Evolutionary conservation across 2,797 vertebrate species (phyloP).

Genomic region (Spea hammondii): DNA sequence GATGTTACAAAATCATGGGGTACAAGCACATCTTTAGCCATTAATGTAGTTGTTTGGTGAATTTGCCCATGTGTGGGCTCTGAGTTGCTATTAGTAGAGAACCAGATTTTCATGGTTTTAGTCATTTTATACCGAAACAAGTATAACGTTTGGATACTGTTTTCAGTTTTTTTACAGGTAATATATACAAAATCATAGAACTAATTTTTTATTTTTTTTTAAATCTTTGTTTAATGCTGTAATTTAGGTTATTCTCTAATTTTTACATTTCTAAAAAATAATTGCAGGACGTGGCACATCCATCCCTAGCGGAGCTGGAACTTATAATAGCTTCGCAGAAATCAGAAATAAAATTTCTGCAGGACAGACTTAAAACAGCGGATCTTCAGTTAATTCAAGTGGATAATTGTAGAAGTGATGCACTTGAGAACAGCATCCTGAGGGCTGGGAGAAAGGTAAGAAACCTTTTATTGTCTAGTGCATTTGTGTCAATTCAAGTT

Average conservation of each 20-base stretch:
- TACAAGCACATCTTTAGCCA: too few relatives aligned
- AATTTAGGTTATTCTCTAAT: slow-evolving; percentile 18
- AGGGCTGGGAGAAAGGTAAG: slow-evolving; percentile 61
- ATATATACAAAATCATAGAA: too few relatives aligned
- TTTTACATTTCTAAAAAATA: slow-evolving; percentile 30
- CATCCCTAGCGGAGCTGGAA: slow-evolving; percentile 60
- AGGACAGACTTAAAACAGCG: slow-evolving; percentile 61
- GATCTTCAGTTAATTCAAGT: slow-evolving; percentile 56
- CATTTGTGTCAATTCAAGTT: slow-evolving; percentile 58
- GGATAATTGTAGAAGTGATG: slow-evolving; percentile 48
- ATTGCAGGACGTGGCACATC: slow-evolving; percentile 42
- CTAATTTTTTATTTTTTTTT: neutral
- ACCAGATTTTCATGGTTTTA: too few relatives aligned
- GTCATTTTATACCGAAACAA: too few relatives aligned
- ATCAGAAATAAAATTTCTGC: slow-evolving; percentile 67
- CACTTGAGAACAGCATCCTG: slow-evolving; percentile 52
- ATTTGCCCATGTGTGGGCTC: too few relatives aligned
- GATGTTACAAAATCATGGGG: too few relatives aligned
- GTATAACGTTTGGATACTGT: too few relatives aligned
- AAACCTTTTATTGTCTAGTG: slow-evolving; percentile 57
- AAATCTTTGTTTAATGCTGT: slow-evolving; percentile 28
- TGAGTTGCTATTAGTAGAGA: too few relatives aligned
- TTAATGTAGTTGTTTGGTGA: too few relatives aligned
- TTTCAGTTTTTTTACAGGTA: too few relatives aligned
- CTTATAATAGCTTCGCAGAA: slow-evolving; percentile 61